Conservation (phyloP, 2,113 vertebrate species). For the Cranoglanis bouderius region DNA sequence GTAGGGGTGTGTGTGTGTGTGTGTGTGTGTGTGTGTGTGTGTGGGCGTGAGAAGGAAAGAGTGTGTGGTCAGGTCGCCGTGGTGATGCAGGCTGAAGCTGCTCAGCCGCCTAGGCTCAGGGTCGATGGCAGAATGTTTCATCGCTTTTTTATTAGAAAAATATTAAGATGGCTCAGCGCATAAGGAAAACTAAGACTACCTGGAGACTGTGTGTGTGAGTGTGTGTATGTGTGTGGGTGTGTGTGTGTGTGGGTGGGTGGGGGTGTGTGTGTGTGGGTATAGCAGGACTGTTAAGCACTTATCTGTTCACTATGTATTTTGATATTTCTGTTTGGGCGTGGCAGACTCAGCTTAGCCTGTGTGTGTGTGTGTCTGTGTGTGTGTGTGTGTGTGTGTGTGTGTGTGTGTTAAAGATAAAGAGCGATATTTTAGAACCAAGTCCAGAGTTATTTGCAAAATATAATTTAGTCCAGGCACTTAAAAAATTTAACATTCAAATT, state of each 20-base stretch:
- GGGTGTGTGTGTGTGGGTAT: constrained; percentile 4
- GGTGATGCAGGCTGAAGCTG: constrained; percentile 24
- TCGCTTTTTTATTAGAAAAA: constrained; percentile 20
- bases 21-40: background rate
- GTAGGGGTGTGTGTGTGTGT: background rate
- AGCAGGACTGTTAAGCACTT: constrained; percentile 47
- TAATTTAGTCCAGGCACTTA: constrained; percentile 4
- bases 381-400: constrained; percentile 11
- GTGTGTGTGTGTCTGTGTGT: constrained; percentile 33
- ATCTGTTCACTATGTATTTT: constrained; percentile 47
- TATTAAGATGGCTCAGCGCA: constrained; percentile 29
- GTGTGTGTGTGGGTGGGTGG: constrained; percentile 1
- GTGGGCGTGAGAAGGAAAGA: constrained; percentile 3
- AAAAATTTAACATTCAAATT: background rate
- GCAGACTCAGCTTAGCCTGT: constrained; percentile 15
- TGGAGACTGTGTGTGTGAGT: constrained; percentile 37
- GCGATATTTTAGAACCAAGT: constrained; percentile 35
- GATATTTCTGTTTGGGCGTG: constrained; percentile 37
- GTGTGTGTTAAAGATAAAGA: background rate
- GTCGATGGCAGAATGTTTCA: constrained; percentile 47
- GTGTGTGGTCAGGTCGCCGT: background rate
- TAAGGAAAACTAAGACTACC: constrained; percentile 50
- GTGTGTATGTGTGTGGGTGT: constrained; percentile 29
- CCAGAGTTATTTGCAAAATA: constrained; percentile 2
- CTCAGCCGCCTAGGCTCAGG: constrained; percentile 52